These are phyloP conservation scores for Cephus pygmeus DNA, from an alignment of 2,888 invertebrate genomes.

Conservation along the genomic window DNA sequence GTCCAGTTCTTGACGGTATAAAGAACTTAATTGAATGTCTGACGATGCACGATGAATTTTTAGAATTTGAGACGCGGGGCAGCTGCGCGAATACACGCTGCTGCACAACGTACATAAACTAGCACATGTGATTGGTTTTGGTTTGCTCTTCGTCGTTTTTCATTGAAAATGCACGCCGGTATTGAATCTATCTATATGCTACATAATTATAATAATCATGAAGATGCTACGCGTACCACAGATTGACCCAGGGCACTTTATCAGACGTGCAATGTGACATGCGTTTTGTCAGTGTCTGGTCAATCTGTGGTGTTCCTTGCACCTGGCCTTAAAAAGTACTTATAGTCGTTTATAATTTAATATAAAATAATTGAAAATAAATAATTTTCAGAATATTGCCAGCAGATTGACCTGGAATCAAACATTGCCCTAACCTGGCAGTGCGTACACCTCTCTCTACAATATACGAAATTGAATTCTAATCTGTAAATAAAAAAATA, in stretches of 20 bases:
- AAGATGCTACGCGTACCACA: background rate
- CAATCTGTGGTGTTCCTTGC: background rate
- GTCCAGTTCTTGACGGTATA: background rate
- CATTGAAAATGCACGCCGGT: background rate
- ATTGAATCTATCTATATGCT: background rate
- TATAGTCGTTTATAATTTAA: constrained; percentile 27
- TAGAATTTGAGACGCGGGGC: background rate
- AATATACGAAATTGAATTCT: constrained; percentile 46
- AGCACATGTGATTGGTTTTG: background rate
- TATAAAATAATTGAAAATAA: constrained; percentile 45
- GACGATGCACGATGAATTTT: background rate
- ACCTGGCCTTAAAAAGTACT: background rate
- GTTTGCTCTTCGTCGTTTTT: constrained; percentile 1
- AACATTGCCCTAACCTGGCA: constrained; percentile 38
- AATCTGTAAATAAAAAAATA: constrained; percentile 48
- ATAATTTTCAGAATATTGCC: constrained; percentile 41
- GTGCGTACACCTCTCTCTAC: constrained; percentile 30
- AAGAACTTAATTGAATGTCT: background rate
- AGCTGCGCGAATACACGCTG: background rate
- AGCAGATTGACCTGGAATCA: constrained; percentile 45
- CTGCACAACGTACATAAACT: background rate
- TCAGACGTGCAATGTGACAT: background rate
- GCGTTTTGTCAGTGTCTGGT: background rate
- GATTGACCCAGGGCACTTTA: background rate
- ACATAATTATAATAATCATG: constrained; percentile 1